Conservation (phyloP, 1,140 invertebrate genomes). For the Diorhabda carinulata region DNA sequence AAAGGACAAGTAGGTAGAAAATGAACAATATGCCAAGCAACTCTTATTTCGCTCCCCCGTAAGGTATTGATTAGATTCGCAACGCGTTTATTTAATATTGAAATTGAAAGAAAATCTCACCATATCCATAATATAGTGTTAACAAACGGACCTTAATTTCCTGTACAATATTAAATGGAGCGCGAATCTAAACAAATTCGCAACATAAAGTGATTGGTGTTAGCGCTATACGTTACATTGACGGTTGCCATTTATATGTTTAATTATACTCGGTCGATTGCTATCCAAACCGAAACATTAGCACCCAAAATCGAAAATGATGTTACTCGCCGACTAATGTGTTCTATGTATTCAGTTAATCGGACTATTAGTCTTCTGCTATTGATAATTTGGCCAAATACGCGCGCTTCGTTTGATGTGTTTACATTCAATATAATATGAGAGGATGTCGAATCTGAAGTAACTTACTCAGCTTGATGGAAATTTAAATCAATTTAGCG, state of each 20-base stretch:
- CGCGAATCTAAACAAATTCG: conserved; percentile 1
- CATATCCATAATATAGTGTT: not conserved
- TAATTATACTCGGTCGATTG: not conserved
- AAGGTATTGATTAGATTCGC: too few species aligned
- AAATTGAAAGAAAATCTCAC: too few species aligned
- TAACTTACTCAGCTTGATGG: too few species aligned
- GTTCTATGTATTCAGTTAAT: conserved; percentile 2
- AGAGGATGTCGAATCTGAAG: too few species aligned
- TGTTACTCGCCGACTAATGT: not conserved
- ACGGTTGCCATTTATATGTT: conserved; percentile 2
- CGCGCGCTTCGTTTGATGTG: too few species aligned
- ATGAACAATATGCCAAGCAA: too few species aligned
- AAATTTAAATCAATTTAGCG: too few species aligned
- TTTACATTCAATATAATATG: too few species aligned
- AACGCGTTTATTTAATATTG: too few species aligned
- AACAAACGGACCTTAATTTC: not conserved
- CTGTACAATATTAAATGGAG: not conserved
- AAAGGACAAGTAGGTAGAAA: too few species aligned
- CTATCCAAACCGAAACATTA: conserved; percentile 2
- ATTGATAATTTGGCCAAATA: not conserved
- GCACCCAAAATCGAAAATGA: conserved; percentile 1
- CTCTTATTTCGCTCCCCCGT: too few species aligned
- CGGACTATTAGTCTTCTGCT: not conserved
- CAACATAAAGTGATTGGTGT: not conserved
- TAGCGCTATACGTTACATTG: conserved; percentile 1